These are phyloP conservation scores for Calameuta pallipes DNA, from an alignment of 2,888 invertebrate species.

Conservation along the genomic window DNA sequence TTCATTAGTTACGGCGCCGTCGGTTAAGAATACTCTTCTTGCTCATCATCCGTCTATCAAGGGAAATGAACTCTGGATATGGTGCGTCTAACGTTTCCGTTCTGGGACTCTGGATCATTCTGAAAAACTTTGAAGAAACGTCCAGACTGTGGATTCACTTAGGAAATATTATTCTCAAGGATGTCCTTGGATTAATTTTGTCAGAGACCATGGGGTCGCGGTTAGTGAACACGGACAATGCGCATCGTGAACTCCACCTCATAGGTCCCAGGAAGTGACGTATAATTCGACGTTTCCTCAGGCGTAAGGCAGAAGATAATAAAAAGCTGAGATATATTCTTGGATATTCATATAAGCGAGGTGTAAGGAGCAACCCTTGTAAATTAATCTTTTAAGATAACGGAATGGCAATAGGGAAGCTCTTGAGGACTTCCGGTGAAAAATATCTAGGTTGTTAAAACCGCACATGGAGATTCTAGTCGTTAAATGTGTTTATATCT, in stretches of 20 bases:
- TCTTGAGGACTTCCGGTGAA: not conserved
- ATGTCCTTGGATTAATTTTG: not conserved
- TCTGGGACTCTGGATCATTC: not conserved
- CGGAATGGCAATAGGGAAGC: not conserved
- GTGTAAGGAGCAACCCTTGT: not conserved
- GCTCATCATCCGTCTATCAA: not conserved
- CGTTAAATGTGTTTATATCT: not conserved
- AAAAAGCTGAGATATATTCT: not conserved
- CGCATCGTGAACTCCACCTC: slow-evolving; percentile 47
- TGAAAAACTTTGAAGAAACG: not conserved
- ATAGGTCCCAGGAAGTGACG: slow-evolving; percentile 13
- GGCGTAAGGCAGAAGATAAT: not conserved
- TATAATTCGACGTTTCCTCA: not conserved
- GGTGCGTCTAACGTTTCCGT: not conserved
- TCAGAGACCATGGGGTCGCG: slow-evolving; percentile 52
- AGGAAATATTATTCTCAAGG: not conserved
- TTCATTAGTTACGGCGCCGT: not conserved
- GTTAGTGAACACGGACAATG: slow-evolving; percentile 56
- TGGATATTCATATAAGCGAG: not conserved
- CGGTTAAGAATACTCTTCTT: not conserved
- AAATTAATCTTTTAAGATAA: not conserved
- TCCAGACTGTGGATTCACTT: not conserved
- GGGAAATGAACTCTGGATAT: not conserved
- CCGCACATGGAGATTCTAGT: not conserved
- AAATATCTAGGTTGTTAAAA: not conserved